phyloP scores from a whole-genome alignment of 2,797 vertebrate genomes.

The Lerista edwardsae region DNA sequence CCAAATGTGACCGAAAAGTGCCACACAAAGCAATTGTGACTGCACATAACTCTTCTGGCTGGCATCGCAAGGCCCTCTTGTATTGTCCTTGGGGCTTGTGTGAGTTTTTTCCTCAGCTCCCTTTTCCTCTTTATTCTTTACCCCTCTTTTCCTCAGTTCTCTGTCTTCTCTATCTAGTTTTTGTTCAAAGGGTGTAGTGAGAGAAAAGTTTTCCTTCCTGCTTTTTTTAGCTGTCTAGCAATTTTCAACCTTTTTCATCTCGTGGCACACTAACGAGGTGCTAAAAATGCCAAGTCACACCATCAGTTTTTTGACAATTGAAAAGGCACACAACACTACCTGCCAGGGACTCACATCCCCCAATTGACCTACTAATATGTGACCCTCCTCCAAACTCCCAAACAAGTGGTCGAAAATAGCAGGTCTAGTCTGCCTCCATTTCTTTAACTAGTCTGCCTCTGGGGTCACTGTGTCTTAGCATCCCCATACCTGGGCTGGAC shows the following conservation, averaged over 20 bases:
- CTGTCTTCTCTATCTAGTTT: neutral
- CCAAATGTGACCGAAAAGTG: neutral
- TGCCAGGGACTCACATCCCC: no score
- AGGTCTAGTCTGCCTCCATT: no score
- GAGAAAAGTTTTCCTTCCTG: neutral
- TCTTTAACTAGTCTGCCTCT: neutral
- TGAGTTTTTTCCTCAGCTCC: neutral
- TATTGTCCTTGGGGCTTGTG: rapidly evolving
- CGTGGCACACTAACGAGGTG: no score
- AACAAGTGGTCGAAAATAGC: no score
- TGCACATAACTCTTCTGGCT: neutral
- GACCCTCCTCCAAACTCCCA: no score
- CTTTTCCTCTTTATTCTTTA: neutral
- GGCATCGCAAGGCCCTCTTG: neutral
- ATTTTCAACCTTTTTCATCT: no score
- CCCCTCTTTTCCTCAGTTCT: neutral
- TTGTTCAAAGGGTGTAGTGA: no score
- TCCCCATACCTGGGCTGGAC: neutral
- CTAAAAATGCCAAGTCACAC: no score
- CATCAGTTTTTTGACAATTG: no score
- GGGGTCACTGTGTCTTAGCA: neutral
- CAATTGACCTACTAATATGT: no score
- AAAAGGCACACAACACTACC: no score
- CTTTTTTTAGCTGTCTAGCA: neutral
- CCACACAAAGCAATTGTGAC: neutral